phyloP scores from a whole-genome alignment of 2,888 invertebrate genomes.

The Conchocele bisecta region DNA sequence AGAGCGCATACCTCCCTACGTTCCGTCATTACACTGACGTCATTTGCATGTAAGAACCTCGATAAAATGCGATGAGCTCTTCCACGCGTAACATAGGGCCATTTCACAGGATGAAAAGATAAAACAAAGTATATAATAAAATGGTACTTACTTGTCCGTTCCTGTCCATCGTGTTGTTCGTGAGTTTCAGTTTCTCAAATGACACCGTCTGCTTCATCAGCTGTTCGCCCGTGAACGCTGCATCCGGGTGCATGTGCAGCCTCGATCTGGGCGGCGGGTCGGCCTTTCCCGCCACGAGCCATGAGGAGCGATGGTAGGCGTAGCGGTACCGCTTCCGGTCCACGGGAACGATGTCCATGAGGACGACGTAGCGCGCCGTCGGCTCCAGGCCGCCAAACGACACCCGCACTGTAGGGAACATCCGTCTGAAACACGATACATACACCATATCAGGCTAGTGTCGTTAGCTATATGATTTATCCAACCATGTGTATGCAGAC shows the following conservation, averaged over 20 bases:
- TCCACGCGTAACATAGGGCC: background rate
- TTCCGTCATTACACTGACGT: no score
- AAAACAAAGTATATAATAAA: slow-evolving; percentile 12
- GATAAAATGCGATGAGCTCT: no score
- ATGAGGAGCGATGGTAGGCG: slow-evolving; percentile 98
- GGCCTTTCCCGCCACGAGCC: slow-evolving; percentile 99
- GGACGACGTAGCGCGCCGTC: slow-evolving; percentile 89
- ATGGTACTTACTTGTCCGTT: slow-evolving; percentile 81
- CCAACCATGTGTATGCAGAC: no score
- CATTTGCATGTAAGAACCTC: no score
- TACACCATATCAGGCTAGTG: no score
- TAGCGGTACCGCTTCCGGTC: slow-evolving; percentile 96
- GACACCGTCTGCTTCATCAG: slow-evolving; percentile 98
- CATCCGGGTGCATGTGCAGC: slow-evolving; percentile 97
- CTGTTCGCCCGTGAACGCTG: slow-evolving; percentile 97
- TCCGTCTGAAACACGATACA: slow-evolving; percentile 90
- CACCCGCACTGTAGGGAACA: slow-evolving; percentile 98
- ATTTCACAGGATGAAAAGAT: background rate
- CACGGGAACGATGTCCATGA: slow-evolving; percentile 98
- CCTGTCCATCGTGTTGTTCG: slow-evolving; percentile 95
- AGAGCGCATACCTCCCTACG: no score
- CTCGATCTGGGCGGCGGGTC: slow-evolving; percentile 95
- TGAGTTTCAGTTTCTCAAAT: slow-evolving; percentile 98
- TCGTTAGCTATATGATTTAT: no score
- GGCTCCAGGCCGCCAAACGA: slow-evolving; percentile 91